phyloP scores from a whole-genome alignment of 2,888 invertebrate species.

The Mayetiola destructor region DNA sequence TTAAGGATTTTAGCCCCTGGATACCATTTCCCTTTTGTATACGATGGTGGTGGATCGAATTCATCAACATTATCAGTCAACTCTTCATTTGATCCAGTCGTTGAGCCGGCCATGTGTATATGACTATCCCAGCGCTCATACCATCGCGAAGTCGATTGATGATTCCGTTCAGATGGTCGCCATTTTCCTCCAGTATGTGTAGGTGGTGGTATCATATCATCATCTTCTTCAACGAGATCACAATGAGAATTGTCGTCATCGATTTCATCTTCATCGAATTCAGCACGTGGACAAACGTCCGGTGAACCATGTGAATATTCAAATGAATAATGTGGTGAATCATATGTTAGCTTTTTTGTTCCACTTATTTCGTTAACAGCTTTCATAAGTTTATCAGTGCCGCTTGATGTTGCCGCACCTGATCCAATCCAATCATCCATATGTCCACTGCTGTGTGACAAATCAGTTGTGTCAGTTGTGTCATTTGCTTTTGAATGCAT shows the following conservation, averaged over 20 bases:
- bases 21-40: constrained; percentile 71
- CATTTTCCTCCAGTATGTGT: constrained; percentile 56
- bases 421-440: constrained; percentile 22
- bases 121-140: constrained; percentile 21
- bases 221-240: constrained; percentile 38
- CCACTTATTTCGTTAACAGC: constrained; percentile 50
- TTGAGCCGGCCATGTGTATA: neutral
- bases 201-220: constrained; percentile 37
- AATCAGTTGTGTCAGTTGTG: constrained; percentile 32
- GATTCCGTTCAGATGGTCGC: constrained; percentile 43
- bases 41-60: constrained; percentile 49
- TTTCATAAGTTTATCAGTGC: constrained; percentile 41
- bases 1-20: constrained; percentile 48
- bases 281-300: constrained; percentile 22
- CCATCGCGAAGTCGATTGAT: constrained; percentile 21
- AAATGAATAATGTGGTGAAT: constrained; percentile 30
- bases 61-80: constrained; percentile 36
- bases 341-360: constrained; percentile 37
- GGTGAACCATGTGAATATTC: constrained; percentile 27
- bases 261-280: constrained; percentile 27
- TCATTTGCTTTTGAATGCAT: constrained; percentile 36
- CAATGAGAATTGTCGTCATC: constrained; percentile 37
- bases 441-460: constrained; percentile 31
- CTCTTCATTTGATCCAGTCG: constrained; percentile 28
- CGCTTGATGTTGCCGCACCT: constrained; percentile 16